These are phyloP conservation scores for Pectinophora gossypiella DNA, from an alignment of 1,140 invertebrate species.

Conservation along the genomic window DNA sequence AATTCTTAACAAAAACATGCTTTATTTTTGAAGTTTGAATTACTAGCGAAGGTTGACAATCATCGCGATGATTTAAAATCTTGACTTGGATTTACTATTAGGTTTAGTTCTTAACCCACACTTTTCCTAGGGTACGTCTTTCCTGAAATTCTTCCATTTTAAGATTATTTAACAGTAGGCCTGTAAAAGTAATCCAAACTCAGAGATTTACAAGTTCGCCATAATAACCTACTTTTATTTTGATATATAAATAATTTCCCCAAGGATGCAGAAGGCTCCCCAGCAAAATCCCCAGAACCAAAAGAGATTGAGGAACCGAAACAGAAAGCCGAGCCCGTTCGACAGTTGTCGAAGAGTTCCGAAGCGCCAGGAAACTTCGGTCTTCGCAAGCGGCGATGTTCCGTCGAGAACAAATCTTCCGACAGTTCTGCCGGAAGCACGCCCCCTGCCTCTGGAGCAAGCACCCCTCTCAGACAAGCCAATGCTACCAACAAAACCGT, in stretches of 20 bases:
- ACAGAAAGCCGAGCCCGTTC: constrained; percentile 44
- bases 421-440: constrained; percentile 74
- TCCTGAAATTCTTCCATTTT: too few relatives aligned
- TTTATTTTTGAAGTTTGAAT: too few relatives aligned
- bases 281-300: constrained; percentile 45
- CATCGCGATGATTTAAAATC: too few relatives aligned
- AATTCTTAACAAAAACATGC: too few relatives aligned
- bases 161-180: too few relatives aligned
- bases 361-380: constrained; percentile 45
- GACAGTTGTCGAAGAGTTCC: constrained; percentile 40
- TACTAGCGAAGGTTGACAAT: too few relatives aligned
- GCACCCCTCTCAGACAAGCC: constrained; percentile 64
- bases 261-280: constrained; percentile 30
- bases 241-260: neutral
- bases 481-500: constrained; percentile 50
- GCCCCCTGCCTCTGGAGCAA: constrained; percentile 72
- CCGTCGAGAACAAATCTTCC: constrained; percentile 73
- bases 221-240: too few relatives aligned
- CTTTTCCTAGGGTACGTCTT: too few relatives aligned
- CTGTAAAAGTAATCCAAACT: too few relatives aligned
- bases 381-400: constrained; percentile 75
- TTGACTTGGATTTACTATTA: too few relatives aligned
- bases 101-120: too few relatives aligned
- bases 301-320: constrained; percentile 50
- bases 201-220: too few relatives aligned